Evolutionary conservation across 2,888 invertebrate genomes (phyloP), one percentile per base, ranked within the genome.

Genomic region (Lasioglossum lativentre): DNA sequence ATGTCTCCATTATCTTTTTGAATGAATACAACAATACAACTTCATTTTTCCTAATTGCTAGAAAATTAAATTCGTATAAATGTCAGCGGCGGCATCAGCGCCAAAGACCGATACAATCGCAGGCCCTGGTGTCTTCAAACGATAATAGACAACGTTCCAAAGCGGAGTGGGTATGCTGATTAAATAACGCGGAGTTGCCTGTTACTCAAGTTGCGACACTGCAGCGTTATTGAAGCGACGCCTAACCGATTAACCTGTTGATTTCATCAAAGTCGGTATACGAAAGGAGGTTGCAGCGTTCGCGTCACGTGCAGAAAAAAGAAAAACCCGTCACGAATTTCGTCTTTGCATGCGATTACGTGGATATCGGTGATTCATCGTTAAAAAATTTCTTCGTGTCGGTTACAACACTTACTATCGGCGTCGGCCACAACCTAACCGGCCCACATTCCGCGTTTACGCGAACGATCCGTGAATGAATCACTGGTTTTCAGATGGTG

Each of bases 111-210:
- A 66, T 34, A 23, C 66, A 23, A 66, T 34, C 30, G 66, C 34
- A 23, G 19, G 8, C 23, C 4, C 3, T 23, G 23, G 66, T 23
- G 30, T 66, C 34, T 34, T 66, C 34, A 19, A 19, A 66, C 66
- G 66, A 66, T 34, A 66, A 66, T 66, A 66, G 66, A 66, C 19
- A 72, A 45, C 80, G 70, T 70, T 73, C 75, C 82, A 74, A 78
- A 83, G 84, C 80, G 38, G 83, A 88, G 88, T 87, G 83, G 88
- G 88, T 80, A 83, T 81, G 82, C 76, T 75, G 82, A 89, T 90
- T 88, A 38, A 68, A 68, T 68, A 90, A 82, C 87, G 87, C 86
- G 70, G 23, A 52, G 83, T 86, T 75, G 78, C 86, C 83, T 78
- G 86, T 90, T 89, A 83, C 86, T 83, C 73, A 19, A 23, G 72